Conservation (phyloP, 2,888 invertebrate species). For the Tanypteryx hageni region DNA sequence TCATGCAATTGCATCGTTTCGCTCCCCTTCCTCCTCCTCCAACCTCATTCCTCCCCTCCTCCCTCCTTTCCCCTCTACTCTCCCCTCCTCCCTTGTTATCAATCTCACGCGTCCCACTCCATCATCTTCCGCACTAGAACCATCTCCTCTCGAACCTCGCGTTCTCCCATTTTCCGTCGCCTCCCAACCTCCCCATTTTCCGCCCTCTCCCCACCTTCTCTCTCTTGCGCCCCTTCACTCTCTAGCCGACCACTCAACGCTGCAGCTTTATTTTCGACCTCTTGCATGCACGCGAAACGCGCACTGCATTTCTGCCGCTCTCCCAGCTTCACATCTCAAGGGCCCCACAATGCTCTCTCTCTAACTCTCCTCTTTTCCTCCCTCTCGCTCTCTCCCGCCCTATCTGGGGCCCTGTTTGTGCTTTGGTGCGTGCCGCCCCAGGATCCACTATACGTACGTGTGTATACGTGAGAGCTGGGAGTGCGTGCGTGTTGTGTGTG, state of each 20-base stretch:
- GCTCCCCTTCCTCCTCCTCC: not conserved
- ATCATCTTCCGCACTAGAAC: not conserved
- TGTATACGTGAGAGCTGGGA: conserved; percentile 28
- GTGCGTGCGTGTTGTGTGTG: not conserved
- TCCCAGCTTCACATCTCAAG: not conserved
- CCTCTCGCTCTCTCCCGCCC: conserved; percentile 32
- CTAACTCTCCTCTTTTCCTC: conserved; percentile 4
- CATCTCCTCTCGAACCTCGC: not conserved
- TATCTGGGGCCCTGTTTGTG: not conserved
- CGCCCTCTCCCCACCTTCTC: not conserved
- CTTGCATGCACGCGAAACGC: not conserved
- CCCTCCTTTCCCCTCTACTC: not conserved
- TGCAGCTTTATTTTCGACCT: conserved; percentile 20
- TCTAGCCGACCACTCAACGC: not conserved
- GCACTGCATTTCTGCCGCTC: not conserved
- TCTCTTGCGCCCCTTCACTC: not conserved
- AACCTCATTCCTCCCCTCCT: not conserved
- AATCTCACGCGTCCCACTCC: not conserved
- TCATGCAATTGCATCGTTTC: conserved; percentile 63
- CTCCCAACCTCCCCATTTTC: not conserved
- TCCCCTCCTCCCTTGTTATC: not conserved
- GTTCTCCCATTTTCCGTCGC: conserved; percentile 27
- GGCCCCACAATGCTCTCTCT: conserved; percentile 12
- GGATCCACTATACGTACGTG: not conserved
- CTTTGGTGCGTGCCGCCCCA: not conserved